Percentiles rank a stretch among this genome's conserved stretches.
These are phyloP conservation scores for Pogonus chalceus DNA, from an alignment of 1,140 invertebrate genomes.

Conservation along the genomic window DNA sequence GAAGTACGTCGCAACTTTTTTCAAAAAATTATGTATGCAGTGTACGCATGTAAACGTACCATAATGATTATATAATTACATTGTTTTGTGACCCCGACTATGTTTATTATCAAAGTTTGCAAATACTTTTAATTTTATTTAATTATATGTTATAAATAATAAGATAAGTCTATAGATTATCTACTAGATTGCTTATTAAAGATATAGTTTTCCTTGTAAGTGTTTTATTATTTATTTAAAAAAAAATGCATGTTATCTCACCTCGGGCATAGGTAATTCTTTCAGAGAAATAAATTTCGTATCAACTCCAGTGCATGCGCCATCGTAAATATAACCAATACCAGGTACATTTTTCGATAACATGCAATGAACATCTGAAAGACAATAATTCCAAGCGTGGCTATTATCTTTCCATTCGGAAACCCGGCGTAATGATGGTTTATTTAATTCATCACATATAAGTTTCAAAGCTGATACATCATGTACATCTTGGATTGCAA, in stretches of 20 bases:
- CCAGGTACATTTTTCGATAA: slow-evolving; percentile 1
- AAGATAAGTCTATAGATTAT: too few species aligned
- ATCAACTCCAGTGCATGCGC: slow-evolving; percentile 33
- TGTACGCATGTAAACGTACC: too few species aligned
- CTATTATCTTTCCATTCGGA: slow-evolving; percentile 54
- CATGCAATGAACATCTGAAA: slow-evolving; percentile 27
- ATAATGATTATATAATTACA: too few species aligned
- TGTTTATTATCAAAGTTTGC: too few species aligned
- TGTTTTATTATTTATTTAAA: too few species aligned
- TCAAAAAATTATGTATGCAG: too few species aligned
- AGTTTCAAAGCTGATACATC: slow-evolving; percentile 53
- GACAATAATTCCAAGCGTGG: slow-evolving; percentile 49
- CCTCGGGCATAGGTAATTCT: slow-evolving; percentile 18
- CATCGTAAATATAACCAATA: slow-evolving; percentile 42
- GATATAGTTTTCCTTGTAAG: too few species aligned
- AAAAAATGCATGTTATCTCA: slow-evolving; percentile 7
- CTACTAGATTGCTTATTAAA: too few species aligned
- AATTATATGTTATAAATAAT: not conserved
- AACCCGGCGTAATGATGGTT: slow-evolving; percentile 50
- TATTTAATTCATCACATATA: slow-evolving; percentile 64
- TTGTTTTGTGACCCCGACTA: too few species aligned
- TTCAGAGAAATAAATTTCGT: slow-evolving; percentile 23
- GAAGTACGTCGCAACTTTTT: too few species aligned
- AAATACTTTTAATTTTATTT: too few species aligned
- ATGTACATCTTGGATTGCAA: slow-evolving; percentile 62